Evolutionary conservation across 1,140 invertebrate species (phyloP), one percentile per base, ranked within the genome.

Genomic region (Camponotus pennsylvanicus): DNA sequence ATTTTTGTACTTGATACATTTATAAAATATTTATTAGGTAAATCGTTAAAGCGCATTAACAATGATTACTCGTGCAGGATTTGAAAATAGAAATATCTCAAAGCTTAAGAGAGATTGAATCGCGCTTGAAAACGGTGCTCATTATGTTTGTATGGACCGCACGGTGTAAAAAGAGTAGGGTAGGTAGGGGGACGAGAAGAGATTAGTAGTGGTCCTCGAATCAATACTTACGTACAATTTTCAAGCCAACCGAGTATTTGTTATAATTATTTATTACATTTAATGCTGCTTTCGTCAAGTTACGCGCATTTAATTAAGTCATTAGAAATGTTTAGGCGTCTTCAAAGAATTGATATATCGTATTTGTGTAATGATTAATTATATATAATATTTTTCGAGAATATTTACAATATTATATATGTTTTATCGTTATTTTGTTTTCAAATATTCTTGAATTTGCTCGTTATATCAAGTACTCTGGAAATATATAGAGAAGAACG

Each of bases 141-240:
- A 83, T 83, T 61, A 75, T 71, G 69, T 73, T 59, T 63, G 79
- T 61, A 83, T 61, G 27, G 42, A 75, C 32, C 15, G 69, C 55
- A 63, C 55, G 21, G 40, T 40, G 45, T 49, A 83, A 83, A 83
- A 73, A 73, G 37, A 52, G 55, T n/a, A 55, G 45, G 52, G 42
- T 45, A 45, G 40, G 79, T 45, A 83, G 69, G 55, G 42, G 37
- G 52, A 18, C 37, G 67, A 83, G 79, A 75, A 83, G 69, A 83
- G 69, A 83, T 83, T 75, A 83, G 79, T 49, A 57, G 69, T 73
- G 52, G 79, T 40, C 64, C 55, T 73, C 69, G 55, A 83, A 83
- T 83, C 79, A 83, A 83, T 83, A 83, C 79, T 83, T 73, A 75
- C 69, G 40, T 61, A 15, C 55, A 83, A 73, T 83, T 75, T 83